Evolutionary conservation across 1,140 invertebrate species (phyloP), one percentile per base, ranked within the genome.

Genomic region (Cardiocondyla obscurior): DNA sequence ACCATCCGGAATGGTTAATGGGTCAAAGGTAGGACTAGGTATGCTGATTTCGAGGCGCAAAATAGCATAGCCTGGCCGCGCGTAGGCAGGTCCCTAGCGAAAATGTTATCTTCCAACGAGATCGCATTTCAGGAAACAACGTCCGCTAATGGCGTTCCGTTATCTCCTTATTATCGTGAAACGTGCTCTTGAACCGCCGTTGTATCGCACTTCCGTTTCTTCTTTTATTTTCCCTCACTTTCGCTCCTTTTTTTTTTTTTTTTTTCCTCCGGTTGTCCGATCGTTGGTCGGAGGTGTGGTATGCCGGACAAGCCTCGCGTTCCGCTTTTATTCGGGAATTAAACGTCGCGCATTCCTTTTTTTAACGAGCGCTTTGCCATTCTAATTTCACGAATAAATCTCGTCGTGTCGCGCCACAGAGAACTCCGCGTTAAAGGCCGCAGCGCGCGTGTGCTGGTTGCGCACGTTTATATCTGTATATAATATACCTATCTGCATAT

Each of bases 321-420:
- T 16, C 16, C 3, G 49, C 25, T 76, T 49, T 76, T 76, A 76
- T 76, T 76, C 19, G 42, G 19, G 19, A 62, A 76, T 76, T 76
- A 76, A 76, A 76, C 12, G 73, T 16, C 42, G 46, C 5, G 7
- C 16, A 22, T 67, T 67, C 30, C 30, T 67, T 60, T 53, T 77
- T 79, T 30, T 79, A 79, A 79, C 62, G 74, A 79, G 60, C 19
- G 74, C 33, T 51, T 53, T 53, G 44, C 33, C 62, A 33, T 51
- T 76, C 60, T 74, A 62, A 77, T 65, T 65, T 77, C 30, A 10
- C 60, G 46, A 51, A 77, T 51, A 65, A 77, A 77, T 74, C 55
- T 62, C 12, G 0, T 10, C 33, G 30, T 55, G 69, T 42, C 53
- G 36, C 58, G 14, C 42, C 53, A 58, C 70, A 19, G 30, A 44